A percentile compares a stretch with the other conserved stretches of the same genome.
phyloP scores from a whole-genome alignment of 2,888 invertebrate genomes.

The Teleiodes luculella region DNA sequence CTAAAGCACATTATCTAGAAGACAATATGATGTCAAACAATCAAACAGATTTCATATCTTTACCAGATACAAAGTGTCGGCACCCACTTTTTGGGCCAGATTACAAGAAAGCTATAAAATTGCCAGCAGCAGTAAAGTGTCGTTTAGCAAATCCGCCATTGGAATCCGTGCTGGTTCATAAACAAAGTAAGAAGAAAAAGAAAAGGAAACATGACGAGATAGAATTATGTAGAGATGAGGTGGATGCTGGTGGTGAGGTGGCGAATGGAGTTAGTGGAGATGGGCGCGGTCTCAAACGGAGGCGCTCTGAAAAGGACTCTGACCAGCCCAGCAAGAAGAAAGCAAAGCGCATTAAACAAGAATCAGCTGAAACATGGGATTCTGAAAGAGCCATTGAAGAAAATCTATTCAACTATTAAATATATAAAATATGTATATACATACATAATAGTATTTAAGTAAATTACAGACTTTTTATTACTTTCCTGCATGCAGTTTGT shows the following conservation, averaged over 20 bases:
- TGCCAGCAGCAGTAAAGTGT: slow-evolving; percentile 39
- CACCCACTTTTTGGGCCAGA: slow-evolving; percentile 62
- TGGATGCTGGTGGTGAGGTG: background rate
- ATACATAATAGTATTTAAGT: too few species aligned
- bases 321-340: slow-evolving; percentile 16
- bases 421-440: too few species aligned
- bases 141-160: slow-evolving; percentile 27
- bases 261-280: background rate
- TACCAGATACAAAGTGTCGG: slow-evolving; percentile 61
- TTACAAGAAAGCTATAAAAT: slow-evolving; percentile 52
- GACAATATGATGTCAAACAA: slow-evolving; percentile 39
- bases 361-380: slow-evolving; percentile 54
- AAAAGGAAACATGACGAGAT: slow-evolving; percentile 20
- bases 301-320: slow-evolving; percentile 34
- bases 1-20: slow-evolving; percentile 48
- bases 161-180: background rate
- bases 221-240: background rate
- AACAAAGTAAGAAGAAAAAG: slow-evolving; percentile 15
- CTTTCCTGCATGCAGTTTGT: too few species aligned
- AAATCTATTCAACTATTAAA: slow-evolving; percentile 60
- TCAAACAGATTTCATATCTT: slow-evolving; percentile 50
- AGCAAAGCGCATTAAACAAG: slow-evolving; percentile 40
- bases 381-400: slow-evolving; percentile 63
- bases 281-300: slow-evolving; percentile 30
- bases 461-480: too few species aligned